Evolutionary conservation across 2,888 invertebrate genomes (phyloP), one percentile per base, ranked within the genome.

Genomic region (Synergus gifuensis): DNA sequence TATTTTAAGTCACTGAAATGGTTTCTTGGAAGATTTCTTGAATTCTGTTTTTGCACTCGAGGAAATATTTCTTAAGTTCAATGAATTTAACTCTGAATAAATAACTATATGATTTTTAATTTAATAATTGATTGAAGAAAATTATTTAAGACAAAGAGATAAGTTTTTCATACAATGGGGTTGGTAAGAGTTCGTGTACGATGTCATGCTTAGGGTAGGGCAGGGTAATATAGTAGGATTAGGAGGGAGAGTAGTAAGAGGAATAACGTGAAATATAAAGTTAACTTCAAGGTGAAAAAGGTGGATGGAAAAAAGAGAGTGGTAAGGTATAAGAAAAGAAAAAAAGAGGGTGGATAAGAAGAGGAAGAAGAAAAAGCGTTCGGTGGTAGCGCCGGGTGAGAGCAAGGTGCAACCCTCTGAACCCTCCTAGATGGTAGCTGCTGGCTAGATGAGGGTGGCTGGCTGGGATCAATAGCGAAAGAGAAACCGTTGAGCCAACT

Each of bases 391-490:
- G 40, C n/a, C n/a, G 64, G 64, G 64, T 64, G 64, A 64, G 64
- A 64, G 36, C 36, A 64, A 64, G 46, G 46, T 73, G 69, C 69
- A 73, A 78, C 42, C 64, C 62, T 60, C 77, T 67, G 78, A 67
- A 77, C 40, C 63, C 58, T 63, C 77, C 76, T 80, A 67, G 76
- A 69, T 67, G 76, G n/a, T 62, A 66, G 28, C 28, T 28, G 44
- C 42, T 67, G 18, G 36, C 16, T 5, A 22, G 63, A 76, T 76
- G 76, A 60, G 76, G 76, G 44, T 82, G 77, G 76, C 69, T 63
- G 79, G 60, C 77, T 77, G 69, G 83, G 81, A 83, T 85, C 83
- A 82, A 83, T 85, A 85, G 79, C 63, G 82, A 69, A 82, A 78
- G 66, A 64, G 66, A 77, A 77, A 77, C 66, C 77, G 77, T 63